phyloP scores from a whole-genome alignment of 2,797 vertebrate species.

The Cirrhinus mrigala region DNA sequence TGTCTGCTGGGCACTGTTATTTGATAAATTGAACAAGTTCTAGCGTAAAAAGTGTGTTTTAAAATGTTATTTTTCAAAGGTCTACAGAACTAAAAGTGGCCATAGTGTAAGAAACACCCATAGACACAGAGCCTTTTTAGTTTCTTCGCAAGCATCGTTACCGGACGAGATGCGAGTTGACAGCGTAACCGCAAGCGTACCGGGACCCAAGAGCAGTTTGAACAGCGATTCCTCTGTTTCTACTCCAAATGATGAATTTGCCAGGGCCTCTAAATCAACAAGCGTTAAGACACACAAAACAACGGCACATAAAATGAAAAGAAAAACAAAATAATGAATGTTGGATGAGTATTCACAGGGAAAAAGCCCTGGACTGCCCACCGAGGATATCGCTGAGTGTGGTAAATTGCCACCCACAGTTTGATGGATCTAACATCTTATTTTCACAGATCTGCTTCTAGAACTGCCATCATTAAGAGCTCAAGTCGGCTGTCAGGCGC shows the following conservation, averaged over 20 bases:
- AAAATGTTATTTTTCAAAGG: slow-evolving; percentile 10
- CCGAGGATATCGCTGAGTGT: slow-evolving; percentile 74
- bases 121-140: not conserved
- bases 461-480: slow-evolving; percentile 74
- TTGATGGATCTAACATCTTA: slow-evolving; percentile 70
- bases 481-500: slow-evolving; percentile 58
- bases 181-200: slow-evolving; percentile 53
- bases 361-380: slow-evolving; percentile 69
- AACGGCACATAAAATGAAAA: slow-evolving; percentile 38
- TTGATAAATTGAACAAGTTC: not conserved
- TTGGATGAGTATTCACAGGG: slow-evolving; percentile 66
- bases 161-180: slow-evolving; percentile 65
- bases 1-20: not conserved
- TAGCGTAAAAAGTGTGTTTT: not conserved
- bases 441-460: slow-evolving; percentile 67
- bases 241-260: slow-evolving; percentile 15
- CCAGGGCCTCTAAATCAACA: slow-evolving; percentile 53
- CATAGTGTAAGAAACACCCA: not conserved
- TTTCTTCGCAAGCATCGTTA: not conserved
- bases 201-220: slow-evolving; percentile 52
- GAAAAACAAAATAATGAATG: slow-evolving; percentile 58
- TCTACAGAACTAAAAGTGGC: not conserved
- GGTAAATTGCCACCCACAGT: slow-evolving; percentile 71
- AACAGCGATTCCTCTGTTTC: slow-evolving; percentile 59
- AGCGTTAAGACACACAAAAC: slow-evolving; percentile 55